Evolutionary conservation across 2,888 invertebrate genomes (phyloP).

Genomic region (Aspidiotus destructor): DNA sequence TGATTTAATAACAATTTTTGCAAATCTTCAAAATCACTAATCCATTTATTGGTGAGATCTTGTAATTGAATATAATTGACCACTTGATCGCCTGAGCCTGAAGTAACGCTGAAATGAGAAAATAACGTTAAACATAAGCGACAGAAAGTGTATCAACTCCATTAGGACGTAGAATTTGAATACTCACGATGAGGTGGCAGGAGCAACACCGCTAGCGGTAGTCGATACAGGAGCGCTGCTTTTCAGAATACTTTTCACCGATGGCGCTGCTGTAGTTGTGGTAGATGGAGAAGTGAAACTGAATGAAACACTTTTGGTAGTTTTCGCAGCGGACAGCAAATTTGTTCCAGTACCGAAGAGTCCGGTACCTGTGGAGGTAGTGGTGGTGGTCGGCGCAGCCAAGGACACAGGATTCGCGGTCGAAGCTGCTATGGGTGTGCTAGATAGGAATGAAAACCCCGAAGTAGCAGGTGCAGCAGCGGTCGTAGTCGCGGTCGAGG

Average conservation of each 20-base stretch:
- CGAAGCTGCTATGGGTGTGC: background rate
- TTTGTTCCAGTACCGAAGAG: background rate
- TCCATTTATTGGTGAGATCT: conserved; percentile 20
- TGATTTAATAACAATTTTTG: conserved; percentile 22
- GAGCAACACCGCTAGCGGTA: background rate
- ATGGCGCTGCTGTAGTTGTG: background rate
- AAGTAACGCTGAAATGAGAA: background rate
- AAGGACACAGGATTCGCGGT: conserved; percentile 11
- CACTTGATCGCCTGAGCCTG: conserved; percentile 6
- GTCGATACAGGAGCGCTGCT: background rate
- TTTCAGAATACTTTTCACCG: background rate
- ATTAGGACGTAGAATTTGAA: background rate
- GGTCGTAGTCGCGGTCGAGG: background rate
- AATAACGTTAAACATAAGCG: background rate
- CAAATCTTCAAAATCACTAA: conserved; percentile 24
- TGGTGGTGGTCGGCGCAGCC: background rate
- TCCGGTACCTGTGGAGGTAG: background rate
- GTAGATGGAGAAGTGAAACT: background rate
- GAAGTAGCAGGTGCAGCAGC: conserved; percentile 1
- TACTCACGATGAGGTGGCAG: conserved; percentile 1
- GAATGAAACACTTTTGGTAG: background rate
- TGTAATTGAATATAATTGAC: conserved; percentile 21
- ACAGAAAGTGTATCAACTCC: background rate
- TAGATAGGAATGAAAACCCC: conserved; percentile 8
- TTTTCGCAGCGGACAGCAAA: background rate